Percentiles rank a stretch among this genome's conserved stretches.
Evolutionary conservation across 2,113 vertebrate species (phyloP).

Genomic region (Stomatorhinus ivindoensis): DNA sequence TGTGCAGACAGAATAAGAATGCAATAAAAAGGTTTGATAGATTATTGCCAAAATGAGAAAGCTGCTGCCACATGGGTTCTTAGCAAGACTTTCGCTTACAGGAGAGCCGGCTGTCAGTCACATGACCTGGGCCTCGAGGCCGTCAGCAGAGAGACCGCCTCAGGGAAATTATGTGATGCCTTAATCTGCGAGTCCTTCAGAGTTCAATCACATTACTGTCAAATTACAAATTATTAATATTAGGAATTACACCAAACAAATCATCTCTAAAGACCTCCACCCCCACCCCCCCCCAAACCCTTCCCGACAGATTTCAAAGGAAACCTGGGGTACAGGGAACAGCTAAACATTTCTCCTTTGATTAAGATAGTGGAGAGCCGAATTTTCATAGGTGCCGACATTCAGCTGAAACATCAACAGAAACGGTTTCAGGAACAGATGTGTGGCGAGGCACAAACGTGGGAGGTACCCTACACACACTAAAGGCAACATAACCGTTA

Average conservation of each 20-base stretch:
- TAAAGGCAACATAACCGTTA: not conserved
- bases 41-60: conserved; percentile 9
- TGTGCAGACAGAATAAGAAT: not conserved
- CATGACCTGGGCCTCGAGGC: conserved; percentile 17
- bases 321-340: not conserved
- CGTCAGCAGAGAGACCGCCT: not conserved
- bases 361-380: conserved; percentile 8
- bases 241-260: conserved; percentile 11
- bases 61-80: not conserved
- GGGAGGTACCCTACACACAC: conserved; percentile 8
- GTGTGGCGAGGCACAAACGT: not conserved
- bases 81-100: conserved; percentile 25
- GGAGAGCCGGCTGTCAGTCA: conserved; percentile 37
- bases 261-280: not conserved
- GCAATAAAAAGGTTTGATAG: not conserved
- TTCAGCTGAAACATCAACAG: conserved; percentile 12
- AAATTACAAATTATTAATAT: conserved; percentile 13
- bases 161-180: conserved; percentile 2
- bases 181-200: conserved; percentile 15
- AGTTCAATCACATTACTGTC: conserved; percentile 4
- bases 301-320: conserved; percentile 6
- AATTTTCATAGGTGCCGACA: conserved; percentile 12
- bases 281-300: not conserved
- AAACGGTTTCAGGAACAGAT: conserved; percentile 18
- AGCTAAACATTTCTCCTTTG: conserved; percentile 34